Conservation (phyloP, 2,113 vertebrate genomes). For the Pavo muticus region DNA sequence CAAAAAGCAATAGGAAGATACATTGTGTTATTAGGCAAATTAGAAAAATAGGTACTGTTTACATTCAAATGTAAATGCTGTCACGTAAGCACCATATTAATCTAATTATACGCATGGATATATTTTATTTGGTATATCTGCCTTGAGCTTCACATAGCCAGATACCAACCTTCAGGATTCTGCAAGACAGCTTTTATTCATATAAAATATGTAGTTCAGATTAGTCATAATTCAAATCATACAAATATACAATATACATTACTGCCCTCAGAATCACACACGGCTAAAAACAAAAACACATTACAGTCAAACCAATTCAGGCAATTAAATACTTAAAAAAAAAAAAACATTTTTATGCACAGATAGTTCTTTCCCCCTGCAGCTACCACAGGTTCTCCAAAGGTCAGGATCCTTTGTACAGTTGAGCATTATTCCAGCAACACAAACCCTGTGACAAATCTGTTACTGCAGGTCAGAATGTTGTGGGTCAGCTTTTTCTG, state of each 20-base stretch:
- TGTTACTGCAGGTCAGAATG: neutral
- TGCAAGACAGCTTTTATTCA: neutral
- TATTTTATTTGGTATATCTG: neutral
- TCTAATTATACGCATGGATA: neutral
- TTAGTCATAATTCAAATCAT: neutral
- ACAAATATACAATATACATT: neutral
- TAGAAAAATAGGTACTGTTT: neutral
- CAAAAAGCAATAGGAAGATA: neutral
- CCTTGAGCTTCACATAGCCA: neutral
- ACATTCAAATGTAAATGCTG: neutral
- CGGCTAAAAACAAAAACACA: neutral
- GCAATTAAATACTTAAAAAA: neutral
- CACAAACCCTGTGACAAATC: neutral
- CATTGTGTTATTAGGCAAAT: neutral
- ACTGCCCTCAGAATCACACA: fast-evolving
- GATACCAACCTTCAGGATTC: neutral
- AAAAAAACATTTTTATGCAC: neutral
- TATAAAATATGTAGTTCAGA: fast-evolving
- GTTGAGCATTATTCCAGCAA: neutral
- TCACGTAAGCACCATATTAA: neutral
- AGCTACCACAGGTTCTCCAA: neutral
- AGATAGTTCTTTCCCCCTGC: neutral
- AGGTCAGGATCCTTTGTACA: neutral
- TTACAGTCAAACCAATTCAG: neutral
- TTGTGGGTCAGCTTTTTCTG: neutral